Percentiles rank a stretch among this genome's conserved stretches.
Evolutionary conservation across 1,140 invertebrate species (phyloP).

Genomic region (Aphaenogaster ashmeadi): DNA sequence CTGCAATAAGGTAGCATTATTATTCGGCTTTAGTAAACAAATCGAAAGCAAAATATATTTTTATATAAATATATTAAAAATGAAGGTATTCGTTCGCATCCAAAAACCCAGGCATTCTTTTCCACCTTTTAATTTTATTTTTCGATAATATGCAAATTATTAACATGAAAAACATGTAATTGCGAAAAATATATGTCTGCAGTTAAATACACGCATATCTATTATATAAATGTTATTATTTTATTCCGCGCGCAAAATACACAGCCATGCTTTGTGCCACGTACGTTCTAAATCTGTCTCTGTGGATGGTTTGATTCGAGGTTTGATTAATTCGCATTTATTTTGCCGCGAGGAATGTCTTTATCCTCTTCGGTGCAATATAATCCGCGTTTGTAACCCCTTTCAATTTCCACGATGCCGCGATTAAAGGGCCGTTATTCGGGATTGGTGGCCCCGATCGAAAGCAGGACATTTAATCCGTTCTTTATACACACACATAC

Average conservation of each 20-base stretch:
- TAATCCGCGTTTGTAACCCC: slow-evolving; percentile 49
- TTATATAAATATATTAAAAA: slow-evolving; percentile 30
- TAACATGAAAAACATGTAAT: background rate
- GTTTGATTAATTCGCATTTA: slow-evolving; percentile 61
- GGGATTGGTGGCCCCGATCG: slow-evolving; percentile 52
- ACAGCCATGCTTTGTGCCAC: background rate
- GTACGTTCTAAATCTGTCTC: background rate
- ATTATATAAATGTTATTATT: background rate
- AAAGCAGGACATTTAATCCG: slow-evolving; percentile 60
- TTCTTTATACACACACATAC: background rate
- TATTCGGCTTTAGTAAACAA: background rate
- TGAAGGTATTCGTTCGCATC: background rate
- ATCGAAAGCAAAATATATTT: background rate
- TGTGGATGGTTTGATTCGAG: slow-evolving; percentile 14
- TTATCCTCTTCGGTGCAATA: slow-evolving; percentile 48
- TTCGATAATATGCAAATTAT: background rate
- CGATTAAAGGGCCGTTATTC: slow-evolving; percentile 61
- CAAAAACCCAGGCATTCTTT: background rate
- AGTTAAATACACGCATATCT: background rate
- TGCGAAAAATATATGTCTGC: background rate
- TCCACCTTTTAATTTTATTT: background rate
- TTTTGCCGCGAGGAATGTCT: slow-evolving; percentile 53
- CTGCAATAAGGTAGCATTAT: background rate
- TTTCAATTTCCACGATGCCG: slow-evolving; percentile 63
- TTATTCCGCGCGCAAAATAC: background rate